These are phyloP conservation scores for Thamnaconus septentrionalis DNA, from an alignment of 2,113 vertebrate species.

Conservation along the genomic window DNA sequence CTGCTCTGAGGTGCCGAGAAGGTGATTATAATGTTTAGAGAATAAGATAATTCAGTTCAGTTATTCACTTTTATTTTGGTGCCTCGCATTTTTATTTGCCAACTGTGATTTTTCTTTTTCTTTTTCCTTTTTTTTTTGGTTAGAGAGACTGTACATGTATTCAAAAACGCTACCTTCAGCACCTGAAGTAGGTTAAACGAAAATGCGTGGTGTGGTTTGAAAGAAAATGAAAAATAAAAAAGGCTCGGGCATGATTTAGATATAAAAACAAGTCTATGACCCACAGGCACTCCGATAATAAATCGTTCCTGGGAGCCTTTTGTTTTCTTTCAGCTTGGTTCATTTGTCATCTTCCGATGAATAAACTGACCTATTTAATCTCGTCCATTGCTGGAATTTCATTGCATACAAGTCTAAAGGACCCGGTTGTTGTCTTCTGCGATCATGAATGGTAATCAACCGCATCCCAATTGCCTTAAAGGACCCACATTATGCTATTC, in stretches of 20 bases:
- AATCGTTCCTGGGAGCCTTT: conserved; percentile 67
- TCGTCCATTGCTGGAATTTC: no score
- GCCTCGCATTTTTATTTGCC: conserved; percentile 10
- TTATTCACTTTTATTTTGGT: not conserved
- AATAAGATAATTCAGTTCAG: conserved; percentile 6
- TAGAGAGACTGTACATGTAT: conserved; percentile 27
- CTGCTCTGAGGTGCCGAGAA: conserved; percentile 10
- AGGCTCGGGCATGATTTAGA: conserved; percentile 69
- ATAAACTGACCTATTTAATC: conserved; percentile 66
- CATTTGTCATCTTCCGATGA: conserved; percentile 79
- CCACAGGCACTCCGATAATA: conserved; percentile 71
- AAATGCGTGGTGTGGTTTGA: conserved; percentile 44
- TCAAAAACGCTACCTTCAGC: conserved; percentile 23
- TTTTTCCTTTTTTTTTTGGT: conserved; percentile 23
- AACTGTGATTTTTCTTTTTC: not conserved
- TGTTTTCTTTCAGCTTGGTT: conserved; percentile 52
- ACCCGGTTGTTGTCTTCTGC: no score
- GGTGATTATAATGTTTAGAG: conserved; percentile 30
- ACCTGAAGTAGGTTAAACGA: conserved; percentile 63
- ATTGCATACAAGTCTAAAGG: no score
- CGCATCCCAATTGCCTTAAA: no score
- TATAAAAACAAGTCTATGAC: conserved; percentile 64
- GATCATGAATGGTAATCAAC: no score
- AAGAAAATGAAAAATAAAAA: conserved; percentile 49
- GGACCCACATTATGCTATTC: no score